Percentiles rank a stretch among this genome's conserved stretches.
Conservation (phyloP, 2,888 invertebrate species). For the Oligia fasciuncula region DNA sequence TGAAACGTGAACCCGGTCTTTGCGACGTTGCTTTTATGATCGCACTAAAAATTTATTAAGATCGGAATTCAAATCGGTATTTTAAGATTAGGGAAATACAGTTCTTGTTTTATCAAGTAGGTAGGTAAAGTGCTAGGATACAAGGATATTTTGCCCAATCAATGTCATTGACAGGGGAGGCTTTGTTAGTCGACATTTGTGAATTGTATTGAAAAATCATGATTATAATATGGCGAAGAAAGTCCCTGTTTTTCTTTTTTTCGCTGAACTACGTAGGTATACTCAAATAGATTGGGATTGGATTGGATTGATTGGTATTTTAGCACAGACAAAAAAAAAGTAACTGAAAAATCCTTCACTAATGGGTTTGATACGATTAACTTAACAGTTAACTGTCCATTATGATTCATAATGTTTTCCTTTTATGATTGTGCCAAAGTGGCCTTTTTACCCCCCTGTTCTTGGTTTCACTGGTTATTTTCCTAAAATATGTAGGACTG, state of each 20-base stretch:
- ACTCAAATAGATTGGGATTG: too few relatives aligned
- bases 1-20: slow-evolving; percentile 52
- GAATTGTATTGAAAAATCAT: not conserved
- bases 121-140: not conserved
- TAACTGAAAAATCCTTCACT: too few relatives aligned
- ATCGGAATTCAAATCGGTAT: slow-evolving; percentile 60
- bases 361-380: too few relatives aligned
- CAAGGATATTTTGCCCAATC: not conserved
- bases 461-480: not conserved
- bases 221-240: too few relatives aligned
- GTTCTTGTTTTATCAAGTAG: not conserved
- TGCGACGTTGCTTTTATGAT: slow-evolving; percentile 58
- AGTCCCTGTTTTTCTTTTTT: too few relatives aligned
- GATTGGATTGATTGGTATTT: too few relatives aligned
- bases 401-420: too few relatives aligned
- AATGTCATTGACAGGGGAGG: not conserved
- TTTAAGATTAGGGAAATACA: not conserved
- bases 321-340: too few relatives aligned
- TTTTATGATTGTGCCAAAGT: too few relatives aligned
- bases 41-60: slow-evolving; percentile 55
- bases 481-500: not conserved
- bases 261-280: too few relatives aligned
- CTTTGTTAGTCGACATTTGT: not conserved
- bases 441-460: too few relatives aligned
- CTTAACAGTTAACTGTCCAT: too few relatives aligned